These are phyloP conservation scores for Notarius lentiginosus DNA, from an alignment of 2,113 vertebrate genomes.

Conservation along the genomic window DNA sequence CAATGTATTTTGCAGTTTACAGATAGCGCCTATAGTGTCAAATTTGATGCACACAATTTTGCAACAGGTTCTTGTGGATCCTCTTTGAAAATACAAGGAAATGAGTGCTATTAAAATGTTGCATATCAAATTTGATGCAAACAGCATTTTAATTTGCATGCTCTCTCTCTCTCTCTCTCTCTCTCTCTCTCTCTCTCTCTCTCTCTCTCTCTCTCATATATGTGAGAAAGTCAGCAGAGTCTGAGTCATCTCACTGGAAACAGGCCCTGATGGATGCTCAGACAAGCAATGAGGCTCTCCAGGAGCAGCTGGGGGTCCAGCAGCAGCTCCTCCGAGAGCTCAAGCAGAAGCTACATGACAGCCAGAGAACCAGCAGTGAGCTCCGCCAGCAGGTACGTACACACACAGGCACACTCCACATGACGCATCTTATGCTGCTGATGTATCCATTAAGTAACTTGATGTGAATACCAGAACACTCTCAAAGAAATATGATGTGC, in stretches of 20 bases:
- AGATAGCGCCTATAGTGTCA: neutral
- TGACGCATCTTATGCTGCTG: neutral
- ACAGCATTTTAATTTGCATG: neutral
- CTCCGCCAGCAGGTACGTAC: slow-evolving; percentile 83
- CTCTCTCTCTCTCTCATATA: slow-evolving; percentile 64
- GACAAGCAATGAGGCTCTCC: slow-evolving; percentile 79
- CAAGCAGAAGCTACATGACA: slow-evolving; percentile 86
- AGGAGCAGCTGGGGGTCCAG: slow-evolving; percentile 89
- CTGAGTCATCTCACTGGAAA: slow-evolving; percentile 80
- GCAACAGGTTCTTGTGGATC: neutral
- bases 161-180: neutral
- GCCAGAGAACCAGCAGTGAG: slow-evolving; percentile 79
- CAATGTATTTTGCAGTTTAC: neutral
- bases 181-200: neutral
- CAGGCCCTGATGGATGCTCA: slow-evolving; percentile 80
- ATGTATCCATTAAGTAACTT: neutral
- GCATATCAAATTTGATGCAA: neutral
- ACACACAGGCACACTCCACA: neutral
- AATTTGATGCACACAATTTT: neutral
- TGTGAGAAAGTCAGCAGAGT: slow-evolving; percentile 81
- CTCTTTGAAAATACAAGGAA: neutral
- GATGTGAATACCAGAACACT: neutral
- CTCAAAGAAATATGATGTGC: neutral
- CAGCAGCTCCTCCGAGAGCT: slow-evolving; percentile 84
- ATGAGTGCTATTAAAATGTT: neutral